Percentiles rank a stretch among this genome's conserved stretches.
Conservation (phyloP, 2,888 invertebrate species). For the Agriopis leucophaearia region DNA sequence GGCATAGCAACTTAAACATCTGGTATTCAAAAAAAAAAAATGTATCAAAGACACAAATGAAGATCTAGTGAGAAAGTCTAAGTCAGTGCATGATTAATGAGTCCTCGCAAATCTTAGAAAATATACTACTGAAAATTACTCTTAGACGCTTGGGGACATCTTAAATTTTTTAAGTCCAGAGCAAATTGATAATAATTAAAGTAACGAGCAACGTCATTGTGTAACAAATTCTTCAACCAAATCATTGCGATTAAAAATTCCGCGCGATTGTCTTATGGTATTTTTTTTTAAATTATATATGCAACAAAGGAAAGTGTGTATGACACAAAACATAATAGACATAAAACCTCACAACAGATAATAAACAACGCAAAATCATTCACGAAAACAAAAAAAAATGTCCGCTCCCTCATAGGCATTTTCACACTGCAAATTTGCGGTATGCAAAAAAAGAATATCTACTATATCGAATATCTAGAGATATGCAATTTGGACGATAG, state of each 20-base stretch:
- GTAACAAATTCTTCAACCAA: not conserved
- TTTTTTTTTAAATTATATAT: no score
- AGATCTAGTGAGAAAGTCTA: constrained; percentile 14
- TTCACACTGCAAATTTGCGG: constrained; percentile 2
- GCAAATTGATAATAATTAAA: constrained; percentile 25
- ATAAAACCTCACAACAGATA: no score
- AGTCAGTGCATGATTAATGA: constrained; percentile 27
- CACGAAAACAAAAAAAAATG: no score
- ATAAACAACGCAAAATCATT: no score
- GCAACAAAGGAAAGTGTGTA: not conserved
- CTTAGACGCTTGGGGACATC: constrained; percentile 9
- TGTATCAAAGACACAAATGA: constrained; percentile 6
- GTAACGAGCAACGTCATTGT: not conserved
- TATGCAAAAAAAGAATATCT: not conserved
- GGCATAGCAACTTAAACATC: not conserved
- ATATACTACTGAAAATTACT: constrained; percentile 19
- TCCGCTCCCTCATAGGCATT: not conserved
- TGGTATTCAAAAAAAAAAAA: constrained; percentile 14
- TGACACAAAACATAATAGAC: not conserved
- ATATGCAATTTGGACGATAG: constrained; percentile 8
- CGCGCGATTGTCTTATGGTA: not conserved
- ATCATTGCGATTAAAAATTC: not conserved
- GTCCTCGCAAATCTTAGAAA: constrained; percentile 19
- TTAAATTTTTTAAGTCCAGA: constrained; percentile 15
- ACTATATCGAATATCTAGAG: no score